Evolutionary conservation across 2,888 invertebrate genomes (phyloP).

Genomic region (Caenorhabditis wallacei): DNA sequence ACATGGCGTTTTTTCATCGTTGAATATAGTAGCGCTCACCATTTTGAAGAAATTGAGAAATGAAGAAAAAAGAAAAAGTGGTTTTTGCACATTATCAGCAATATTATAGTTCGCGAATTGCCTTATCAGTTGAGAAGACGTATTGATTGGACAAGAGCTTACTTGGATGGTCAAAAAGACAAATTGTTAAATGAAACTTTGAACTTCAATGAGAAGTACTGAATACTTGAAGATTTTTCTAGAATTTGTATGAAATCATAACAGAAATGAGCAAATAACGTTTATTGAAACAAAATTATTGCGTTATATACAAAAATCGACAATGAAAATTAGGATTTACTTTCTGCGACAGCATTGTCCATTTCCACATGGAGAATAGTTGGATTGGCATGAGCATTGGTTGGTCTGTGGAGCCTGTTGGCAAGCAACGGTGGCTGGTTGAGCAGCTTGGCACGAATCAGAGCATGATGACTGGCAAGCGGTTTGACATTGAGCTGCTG

Average conservation of each 20-base stretch:
- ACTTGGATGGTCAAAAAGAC: not conserved
- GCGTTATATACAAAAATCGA: constrained; percentile 49
- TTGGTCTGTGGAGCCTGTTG: constrained; percentile 52
- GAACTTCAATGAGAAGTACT: too few species aligned
- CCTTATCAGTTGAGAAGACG: constrained; percentile 7
- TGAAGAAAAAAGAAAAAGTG: not conserved
- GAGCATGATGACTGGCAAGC: constrained; percentile 67
- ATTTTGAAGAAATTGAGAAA: not conserved
- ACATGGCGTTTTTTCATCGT: constrained; percentile 1
- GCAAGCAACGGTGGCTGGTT: constrained; percentile 65
- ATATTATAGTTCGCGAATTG: not conserved
- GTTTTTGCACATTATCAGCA: constrained; percentile 2
- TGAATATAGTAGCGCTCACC: constrained; percentile 2
- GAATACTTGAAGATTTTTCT: too few species aligned
- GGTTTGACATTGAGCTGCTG: constrained; percentile 42
- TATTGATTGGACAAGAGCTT: constrained; percentile 1
- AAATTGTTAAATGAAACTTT: too few species aligned
- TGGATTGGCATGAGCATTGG: constrained; percentile 48
- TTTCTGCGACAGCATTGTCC: constrained; percentile 58
- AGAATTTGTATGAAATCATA: too few species aligned
- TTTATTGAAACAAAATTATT: constrained; percentile 17
- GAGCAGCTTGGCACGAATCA: constrained; percentile 58
- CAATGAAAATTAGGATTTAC: not conserved
- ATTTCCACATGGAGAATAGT: constrained; percentile 49
- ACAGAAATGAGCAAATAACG: too few species aligned